These are phyloP conservation scores for Cladorhizidae sp. DNA, from an alignment of 37 sponge, comb jelly and placozoan species.

Conservation along the genomic window DNA sequence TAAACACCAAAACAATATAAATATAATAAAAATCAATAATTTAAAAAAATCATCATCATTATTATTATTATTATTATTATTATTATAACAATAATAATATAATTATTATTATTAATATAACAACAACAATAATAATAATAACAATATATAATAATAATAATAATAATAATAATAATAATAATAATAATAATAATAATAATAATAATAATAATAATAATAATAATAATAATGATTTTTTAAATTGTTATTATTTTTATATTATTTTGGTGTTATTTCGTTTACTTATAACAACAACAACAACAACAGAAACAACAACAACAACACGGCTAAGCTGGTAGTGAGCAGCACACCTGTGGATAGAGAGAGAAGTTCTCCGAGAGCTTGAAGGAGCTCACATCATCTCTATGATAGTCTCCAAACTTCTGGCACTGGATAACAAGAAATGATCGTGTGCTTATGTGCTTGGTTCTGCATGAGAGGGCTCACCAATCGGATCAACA, in stretches of 20 bases:
- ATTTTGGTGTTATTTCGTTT: too few relatives aligned
- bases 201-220: not conserved
- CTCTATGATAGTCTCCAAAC: conserved; percentile 93
- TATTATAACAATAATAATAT: too few relatives aligned
- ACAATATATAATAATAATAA: too few relatives aligned
- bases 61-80: too few relatives aligned
- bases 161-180: not conserved
- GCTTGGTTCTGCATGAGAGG: not conserved
- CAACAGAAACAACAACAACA: not conserved
- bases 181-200: not conserved
- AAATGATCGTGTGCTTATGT: not conserved
- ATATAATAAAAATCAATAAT: too few relatives aligned
- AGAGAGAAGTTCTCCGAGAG: conserved; percentile 96
- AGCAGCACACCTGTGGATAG: conserved; percentile 86
- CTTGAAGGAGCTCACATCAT: conserved; percentile 93
- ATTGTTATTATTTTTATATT: too few relatives aligned
- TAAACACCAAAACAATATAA: too few relatives aligned
- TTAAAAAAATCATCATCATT: too few relatives aligned
- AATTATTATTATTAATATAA: too few relatives aligned
- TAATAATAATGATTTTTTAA: too few relatives aligned
- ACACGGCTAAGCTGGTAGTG: not conserved
- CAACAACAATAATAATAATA: too few relatives aligned
- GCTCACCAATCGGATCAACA: conserved; percentile 91
- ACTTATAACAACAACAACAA: not conserved
- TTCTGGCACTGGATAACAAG: conserved; percentile 91